These are phyloP conservation scores for Eutolmus rufibarbis DNA, from an alignment of 2,888 invertebrate species.

Conservation along the genomic window DNA sequence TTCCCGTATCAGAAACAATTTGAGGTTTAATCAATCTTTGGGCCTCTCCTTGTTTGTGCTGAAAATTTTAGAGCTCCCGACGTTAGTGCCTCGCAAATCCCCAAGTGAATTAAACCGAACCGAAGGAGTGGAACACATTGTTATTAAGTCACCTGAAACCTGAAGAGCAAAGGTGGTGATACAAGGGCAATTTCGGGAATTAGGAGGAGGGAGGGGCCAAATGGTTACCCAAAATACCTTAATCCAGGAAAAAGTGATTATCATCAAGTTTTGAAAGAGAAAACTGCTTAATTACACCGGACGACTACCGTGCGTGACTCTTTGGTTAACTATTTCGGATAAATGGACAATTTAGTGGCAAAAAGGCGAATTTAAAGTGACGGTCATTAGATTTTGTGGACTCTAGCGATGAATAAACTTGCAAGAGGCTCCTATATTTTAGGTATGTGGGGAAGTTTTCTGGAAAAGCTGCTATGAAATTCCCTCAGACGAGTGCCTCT, in stretches of 20 bases:
- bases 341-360: not conserved
- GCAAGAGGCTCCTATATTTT: not conserved
- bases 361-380: not conserved
- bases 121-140: not conserved
- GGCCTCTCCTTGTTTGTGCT: not conserved
- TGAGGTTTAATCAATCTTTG: constrained; percentile 24
- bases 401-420: not conserved
- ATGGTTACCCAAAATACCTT: not conserved
- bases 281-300: not conserved
- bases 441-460: not conserved
- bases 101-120: not conserved
- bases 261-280: not conserved
- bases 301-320: not conserved
- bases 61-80: not conserved
- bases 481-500: not conserved
- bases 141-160: not conserved
- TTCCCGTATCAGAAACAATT: constrained; percentile 19
- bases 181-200: not conserved
- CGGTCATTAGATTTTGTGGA: not conserved
- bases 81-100: not conserved
- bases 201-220: not conserved
- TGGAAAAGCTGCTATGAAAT: not conserved
- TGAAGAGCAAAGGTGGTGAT: not conserved
- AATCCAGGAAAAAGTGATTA: not conserved
- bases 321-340: not conserved